Base-by-base conservation (phyloP, 2,113 vertebrate genomes). In the Gallinago paraguaiae region DNA sequence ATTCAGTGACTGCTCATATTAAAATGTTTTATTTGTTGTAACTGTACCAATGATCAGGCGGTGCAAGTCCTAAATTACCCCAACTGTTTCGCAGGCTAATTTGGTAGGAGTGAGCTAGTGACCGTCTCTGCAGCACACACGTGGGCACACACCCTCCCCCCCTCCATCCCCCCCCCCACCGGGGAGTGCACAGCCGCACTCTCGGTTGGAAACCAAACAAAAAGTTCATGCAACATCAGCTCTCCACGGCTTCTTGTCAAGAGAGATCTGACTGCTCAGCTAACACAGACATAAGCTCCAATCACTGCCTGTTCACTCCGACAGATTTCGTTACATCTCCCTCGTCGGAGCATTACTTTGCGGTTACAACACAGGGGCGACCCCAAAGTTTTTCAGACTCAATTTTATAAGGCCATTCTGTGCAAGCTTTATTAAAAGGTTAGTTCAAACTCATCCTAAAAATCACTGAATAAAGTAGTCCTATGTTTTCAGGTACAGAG, bases 21-120 rank as follows among this genome's bases (percentile, higher is more conserved):
- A 98, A 94, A 97, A 97, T 95, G 96, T 96, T 98, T 97, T 96
- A 97, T 98, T 97, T 97, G 96, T 94, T 95, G 89, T 95, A 96
- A 92, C 95, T 25, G 95, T 64, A 90, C 88, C 97, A 94, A 70
- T 89, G 95, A 97, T 96, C 93, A 75, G 88, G 86, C 41, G 30
- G 75, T n/a, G 68, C 70, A 65, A 92, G 92, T 48, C 91, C 95
- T 86, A 92, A 92, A 95, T 96, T 93, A 97, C 94, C 95, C 67
- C 59, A 96, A 87, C 93, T 95, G 80, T 94, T 96, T 94, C 78
- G 61, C 82, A 82, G 92, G 92, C 94, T 93, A 41, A 90, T 86
- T 65, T 17, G 91, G 76, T 79, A 93, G 92, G 37, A 61, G 63
- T 6, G 85, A 90, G 65, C 39, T 53, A 22, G 84, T 71, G 93